Conservation (phyloP, 2,888 invertebrate genomes). For the Lycocerus yunnanus region DNA sequence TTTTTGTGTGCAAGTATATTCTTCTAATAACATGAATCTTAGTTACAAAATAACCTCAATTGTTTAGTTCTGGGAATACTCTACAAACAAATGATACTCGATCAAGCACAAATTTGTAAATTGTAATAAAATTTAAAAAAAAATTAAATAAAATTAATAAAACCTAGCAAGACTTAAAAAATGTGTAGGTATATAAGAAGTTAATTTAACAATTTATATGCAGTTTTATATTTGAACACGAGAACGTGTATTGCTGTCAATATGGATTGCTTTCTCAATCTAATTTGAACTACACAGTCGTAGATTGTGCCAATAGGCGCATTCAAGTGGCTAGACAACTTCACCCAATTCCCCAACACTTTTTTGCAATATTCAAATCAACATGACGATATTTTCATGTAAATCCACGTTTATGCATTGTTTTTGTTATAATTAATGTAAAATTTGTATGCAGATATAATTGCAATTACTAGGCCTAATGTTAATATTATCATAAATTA, state of each 20-base stretch:
- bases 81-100: no score
- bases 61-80: no score
- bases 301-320: not conserved
- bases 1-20: no score
- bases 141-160: no score
- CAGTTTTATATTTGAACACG: not conserved
- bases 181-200: no score
- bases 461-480: not conserved
- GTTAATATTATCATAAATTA: not conserved
- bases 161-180: not conserved
- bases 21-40: no score
- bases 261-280: not conserved
- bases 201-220: no score
- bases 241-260: not conserved
- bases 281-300: not conserved
- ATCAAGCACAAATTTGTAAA: no score
- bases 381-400: not conserved
- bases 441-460: not conserved
- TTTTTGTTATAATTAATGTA: not conserved
- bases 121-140: no score
- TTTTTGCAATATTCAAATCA: not conserved
- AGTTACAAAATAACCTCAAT: no score
- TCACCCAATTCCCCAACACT: not conserved
- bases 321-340: not conserved
- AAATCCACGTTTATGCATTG: not conserved